phyloP scores from a whole-genome alignment of 2,888 invertebrate genomes.

The Hedya salicella region DNA sequence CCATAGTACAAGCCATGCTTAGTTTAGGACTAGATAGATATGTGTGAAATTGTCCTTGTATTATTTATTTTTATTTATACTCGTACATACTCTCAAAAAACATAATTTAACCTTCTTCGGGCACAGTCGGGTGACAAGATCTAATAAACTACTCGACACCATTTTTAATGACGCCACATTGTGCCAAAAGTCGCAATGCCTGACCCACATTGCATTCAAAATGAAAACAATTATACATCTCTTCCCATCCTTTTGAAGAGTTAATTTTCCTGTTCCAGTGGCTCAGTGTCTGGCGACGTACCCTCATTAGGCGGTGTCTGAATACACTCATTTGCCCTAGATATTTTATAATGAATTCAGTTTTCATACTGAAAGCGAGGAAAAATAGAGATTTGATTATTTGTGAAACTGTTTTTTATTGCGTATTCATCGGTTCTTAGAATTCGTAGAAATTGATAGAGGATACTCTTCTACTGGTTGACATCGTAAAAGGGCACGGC shows the following conservation, averaged over 20 bases:
- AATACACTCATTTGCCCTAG: slow-evolving; percentile 41
- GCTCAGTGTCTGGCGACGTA: slow-evolving; percentile 5
- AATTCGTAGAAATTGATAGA: no score
- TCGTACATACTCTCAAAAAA: no score
- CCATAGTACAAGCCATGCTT: no score
- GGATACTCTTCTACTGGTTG: no score
- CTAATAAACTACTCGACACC: not conserved
- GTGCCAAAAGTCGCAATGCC: slow-evolving; percentile 11
- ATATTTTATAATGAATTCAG: slow-evolving; percentile 30
- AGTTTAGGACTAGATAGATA: no score
- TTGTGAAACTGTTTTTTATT: no score
- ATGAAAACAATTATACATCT: slow-evolving; percentile 21
- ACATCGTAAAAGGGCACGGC: no score
- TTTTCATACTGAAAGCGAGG: not conserved
- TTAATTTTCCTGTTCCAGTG: slow-evolving; percentile 44
- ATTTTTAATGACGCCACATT: slow-evolving; percentile 21
- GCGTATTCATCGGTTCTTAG: no score
- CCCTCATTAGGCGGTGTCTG: slow-evolving; percentile 33
- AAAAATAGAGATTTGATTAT: not conserved
- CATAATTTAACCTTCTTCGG: no score
- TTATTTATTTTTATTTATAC: no score
- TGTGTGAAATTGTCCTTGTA: no score
- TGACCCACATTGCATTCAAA: slow-evolving; percentile 41
- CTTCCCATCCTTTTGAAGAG: slow-evolving; percentile 27
- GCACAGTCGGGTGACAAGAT: not conserved